Evolutionary conservation across 2,797 vertebrate genomes (phyloP), one percentile per base, ranked within the genome.

Genomic region (Pelodytes ibericus): DNA sequence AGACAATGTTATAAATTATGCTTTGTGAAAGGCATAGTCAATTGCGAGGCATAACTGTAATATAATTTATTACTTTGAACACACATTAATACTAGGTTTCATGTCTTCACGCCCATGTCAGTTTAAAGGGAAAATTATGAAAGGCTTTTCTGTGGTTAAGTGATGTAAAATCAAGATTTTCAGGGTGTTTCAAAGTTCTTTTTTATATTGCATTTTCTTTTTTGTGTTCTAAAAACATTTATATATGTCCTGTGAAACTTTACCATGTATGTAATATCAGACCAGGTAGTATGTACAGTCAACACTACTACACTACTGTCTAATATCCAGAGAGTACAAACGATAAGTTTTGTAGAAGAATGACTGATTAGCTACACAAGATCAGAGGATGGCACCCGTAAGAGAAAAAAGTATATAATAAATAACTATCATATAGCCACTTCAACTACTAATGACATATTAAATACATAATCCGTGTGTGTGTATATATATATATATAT

Each of bases 341-440:
- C n/a, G n/a, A n/a, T n/a, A n/a, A n/a, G n/a, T n/a, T n/a, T n/a
- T n/a, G n/a, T n/a, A n/a, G n/a, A n/a, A n/a, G n/a, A n/a, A n/a
- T n/a, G n/a, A n/a, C n/a, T n/a, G n/a, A n/a, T n/a, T n/a, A n/a
- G n/a, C n/a, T n/a, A n/a, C n/a, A n/a, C 83, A 75, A 90, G 88
- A 94, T 95, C 93, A 94, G 79, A 85, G 90, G 86, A 88, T 87
- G 87, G 87, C 88, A 87, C 83, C 89, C 86, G 85, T 84, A 87
- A 81, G 87, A 87, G 92, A 82, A 85, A 89, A 88, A n/a, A n/a
- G n/a, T n/a, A n/a, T n/a, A n/a, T n/a, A n/a, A n/a, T n/a, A n/a
- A n/a, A n/a, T n/a, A n/a, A n/a, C n/a, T n/a, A n/a, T n/a, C n/a
- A n/a, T n/a, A n/a, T n/a, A n/a, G n/a, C n/a, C n/a, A n/a, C n/a